Percentiles rank a stretch among this genome's conserved stretches.
Conservation (phyloP, 2,113 vertebrate species). For the Channa maculata region DNA sequence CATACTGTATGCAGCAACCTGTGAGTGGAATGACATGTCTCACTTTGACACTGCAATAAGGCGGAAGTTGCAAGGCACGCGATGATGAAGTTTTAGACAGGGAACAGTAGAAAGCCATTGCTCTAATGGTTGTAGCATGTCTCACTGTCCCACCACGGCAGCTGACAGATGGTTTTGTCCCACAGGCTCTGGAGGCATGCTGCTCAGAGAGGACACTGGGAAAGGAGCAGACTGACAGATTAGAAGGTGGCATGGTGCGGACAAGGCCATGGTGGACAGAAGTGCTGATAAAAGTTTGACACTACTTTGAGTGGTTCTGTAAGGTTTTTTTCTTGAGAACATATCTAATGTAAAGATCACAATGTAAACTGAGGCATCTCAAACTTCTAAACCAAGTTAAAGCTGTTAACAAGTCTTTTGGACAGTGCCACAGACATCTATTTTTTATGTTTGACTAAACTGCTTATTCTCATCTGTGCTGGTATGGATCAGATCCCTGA, state of each 20-base stretch:
- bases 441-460: constrained; percentile 40
- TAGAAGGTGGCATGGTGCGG: constrained; percentile 38
- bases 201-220: constrained; percentile 44
- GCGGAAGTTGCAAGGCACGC: constrained; percentile 14
- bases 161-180: constrained; percentile 67
- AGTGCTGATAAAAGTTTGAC: constrained; percentile 5
- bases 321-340: neutral
- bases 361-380: constrained; percentile 1
- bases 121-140: constrained; percentile 65
- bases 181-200: constrained; percentile 44
- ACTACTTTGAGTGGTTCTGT: neutral
- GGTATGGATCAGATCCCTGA: constrained; percentile 59
- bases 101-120: constrained; percentile 66
- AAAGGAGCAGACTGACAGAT: constrained; percentile 49
- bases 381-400: constrained; percentile 21
- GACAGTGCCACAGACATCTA: neutral
- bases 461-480: constrained; percentile 49
- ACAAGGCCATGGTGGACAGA: constrained; percentile 47
- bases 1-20: constrained; percentile 25
- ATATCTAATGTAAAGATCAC: constrained; percentile 4
- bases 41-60: constrained; percentile 42
- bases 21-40: constrained; percentile 57
- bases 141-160: constrained; percentile 41
- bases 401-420: neutral
- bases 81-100: constrained; percentile 35